A percentile compares a stretch with the other conserved stretches of the same genome.
These are phyloP conservation scores for Nephrotoma flavescens DNA, from an alignment of 2,888 invertebrate genomes.

Conservation along the genomic window DNA sequence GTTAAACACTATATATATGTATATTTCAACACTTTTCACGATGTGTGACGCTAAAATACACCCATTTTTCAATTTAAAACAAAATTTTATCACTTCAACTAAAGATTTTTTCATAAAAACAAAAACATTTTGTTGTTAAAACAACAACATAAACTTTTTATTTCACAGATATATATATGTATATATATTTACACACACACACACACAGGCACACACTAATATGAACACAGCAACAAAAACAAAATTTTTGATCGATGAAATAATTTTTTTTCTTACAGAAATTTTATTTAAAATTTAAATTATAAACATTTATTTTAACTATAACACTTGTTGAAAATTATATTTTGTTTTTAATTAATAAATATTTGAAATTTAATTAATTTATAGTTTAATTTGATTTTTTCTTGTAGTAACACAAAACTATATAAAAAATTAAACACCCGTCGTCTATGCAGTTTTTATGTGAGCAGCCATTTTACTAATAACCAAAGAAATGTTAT, in stretches of 20 bases:
- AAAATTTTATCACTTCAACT: background rate
- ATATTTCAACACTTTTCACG: background rate
- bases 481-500: background rate
- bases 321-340: background rate
- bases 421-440: background rate
- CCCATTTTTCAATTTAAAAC: background rate
- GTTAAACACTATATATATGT: background rate
- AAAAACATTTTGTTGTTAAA: background rate
- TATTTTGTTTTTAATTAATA: background rate
- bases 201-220: background rate
- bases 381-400: background rate
- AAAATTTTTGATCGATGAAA: background rate
- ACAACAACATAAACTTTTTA: background rate
- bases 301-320: background rate
- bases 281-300: background rate
- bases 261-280: background rate
- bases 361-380: background rate
- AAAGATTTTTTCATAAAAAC: background rate
- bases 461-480: constrained; percentile 1
- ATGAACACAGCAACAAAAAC: background rate
- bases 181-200: background rate
- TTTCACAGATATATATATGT: background rate
- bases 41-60: background rate
- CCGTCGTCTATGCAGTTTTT: constrained; percentile 3
- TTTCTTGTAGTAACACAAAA: too few species aligned